phyloP scores from a whole-genome alignment of 2,797 vertebrate genomes.

The Mormyrops boulengeri region DNA sequence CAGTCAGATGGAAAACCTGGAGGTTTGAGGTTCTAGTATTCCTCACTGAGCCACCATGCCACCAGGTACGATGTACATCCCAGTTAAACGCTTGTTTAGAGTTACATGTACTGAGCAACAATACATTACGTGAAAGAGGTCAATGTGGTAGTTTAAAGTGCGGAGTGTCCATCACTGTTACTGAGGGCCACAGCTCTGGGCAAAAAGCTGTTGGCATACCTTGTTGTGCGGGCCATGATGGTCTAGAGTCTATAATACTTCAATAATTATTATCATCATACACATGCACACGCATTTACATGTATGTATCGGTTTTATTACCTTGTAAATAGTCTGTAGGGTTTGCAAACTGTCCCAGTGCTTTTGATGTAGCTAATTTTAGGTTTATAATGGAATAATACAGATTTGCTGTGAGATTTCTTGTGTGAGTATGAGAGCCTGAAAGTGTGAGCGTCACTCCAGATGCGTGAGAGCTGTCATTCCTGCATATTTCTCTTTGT shows the following conservation, averaged over 20 bases:
- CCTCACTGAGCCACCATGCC: background rate
- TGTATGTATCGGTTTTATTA: background rate
- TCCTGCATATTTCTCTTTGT: background rate
- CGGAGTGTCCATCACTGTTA: background rate
- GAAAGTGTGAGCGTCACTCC: background rate
- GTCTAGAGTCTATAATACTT: background rate
- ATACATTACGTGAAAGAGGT: background rate
- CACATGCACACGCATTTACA: background rate
- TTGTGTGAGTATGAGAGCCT: background rate
- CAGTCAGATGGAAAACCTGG: background rate
- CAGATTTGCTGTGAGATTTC: background rate
- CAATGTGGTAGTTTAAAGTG: background rate
- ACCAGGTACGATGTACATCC: background rate
- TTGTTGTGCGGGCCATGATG: background rate
- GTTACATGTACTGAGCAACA: background rate
- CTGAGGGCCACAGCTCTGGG: background rate
- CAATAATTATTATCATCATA: background rate
- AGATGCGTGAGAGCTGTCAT: background rate
- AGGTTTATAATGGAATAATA: background rate
- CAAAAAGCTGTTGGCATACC: background rate
- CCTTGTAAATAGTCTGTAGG: background rate
- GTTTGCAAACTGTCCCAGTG: background rate
- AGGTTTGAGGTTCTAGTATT: background rate
- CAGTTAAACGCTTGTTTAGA: background rate
- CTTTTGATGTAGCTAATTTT: background rate